Evolutionary conservation across 2,797 vertebrate genomes (phyloP).

Genomic region (Siniperca scherzeri): DNA sequence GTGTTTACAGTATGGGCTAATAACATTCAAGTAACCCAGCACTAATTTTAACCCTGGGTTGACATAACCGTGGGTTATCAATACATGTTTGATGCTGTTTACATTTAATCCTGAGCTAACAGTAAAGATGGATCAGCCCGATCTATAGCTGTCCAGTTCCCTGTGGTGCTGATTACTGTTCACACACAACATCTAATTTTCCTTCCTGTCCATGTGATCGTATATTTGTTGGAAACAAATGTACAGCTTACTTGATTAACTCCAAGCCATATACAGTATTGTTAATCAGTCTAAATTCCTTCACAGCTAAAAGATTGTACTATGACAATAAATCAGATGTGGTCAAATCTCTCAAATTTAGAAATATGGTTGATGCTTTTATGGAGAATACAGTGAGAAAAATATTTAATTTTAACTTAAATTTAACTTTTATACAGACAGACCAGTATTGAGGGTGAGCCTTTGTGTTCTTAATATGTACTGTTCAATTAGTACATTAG

Average conservation of each 20-base stretch:
- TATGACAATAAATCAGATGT: not conserved
- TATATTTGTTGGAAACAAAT: not conserved
- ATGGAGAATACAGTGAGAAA: not conserved
- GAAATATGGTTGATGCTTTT: not conserved
- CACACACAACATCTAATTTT: not conserved
- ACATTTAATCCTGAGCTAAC: slow-evolving; percentile 19
- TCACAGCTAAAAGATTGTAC: not conserved
- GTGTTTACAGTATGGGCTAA: not conserved
- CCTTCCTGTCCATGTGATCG: not conserved
- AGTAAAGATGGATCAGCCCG: slow-evolving; percentile 4
- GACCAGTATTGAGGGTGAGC: too few species aligned
- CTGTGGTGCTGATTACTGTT: slow-evolving; percentile 6
- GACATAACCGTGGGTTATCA: not conserved
- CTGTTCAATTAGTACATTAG: too few species aligned
- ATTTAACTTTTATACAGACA: not conserved
- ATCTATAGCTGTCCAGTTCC: slow-evolving; percentile 6
- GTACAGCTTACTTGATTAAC: not conserved
- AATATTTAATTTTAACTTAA: too few species aligned
- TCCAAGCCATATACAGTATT: not conserved
- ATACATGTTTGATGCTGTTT: slow-evolving; percentile 6
- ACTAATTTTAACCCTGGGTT: slow-evolving; percentile 7
- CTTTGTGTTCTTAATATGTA: not conserved
- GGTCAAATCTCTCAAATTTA: not conserved
- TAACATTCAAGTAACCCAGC: not conserved
- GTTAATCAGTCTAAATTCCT: slow-evolving; percentile 1